Evolutionary conservation across 2,113 vertebrate genomes (phyloP).

Genomic region (Bubalus kerabau): DNA sequence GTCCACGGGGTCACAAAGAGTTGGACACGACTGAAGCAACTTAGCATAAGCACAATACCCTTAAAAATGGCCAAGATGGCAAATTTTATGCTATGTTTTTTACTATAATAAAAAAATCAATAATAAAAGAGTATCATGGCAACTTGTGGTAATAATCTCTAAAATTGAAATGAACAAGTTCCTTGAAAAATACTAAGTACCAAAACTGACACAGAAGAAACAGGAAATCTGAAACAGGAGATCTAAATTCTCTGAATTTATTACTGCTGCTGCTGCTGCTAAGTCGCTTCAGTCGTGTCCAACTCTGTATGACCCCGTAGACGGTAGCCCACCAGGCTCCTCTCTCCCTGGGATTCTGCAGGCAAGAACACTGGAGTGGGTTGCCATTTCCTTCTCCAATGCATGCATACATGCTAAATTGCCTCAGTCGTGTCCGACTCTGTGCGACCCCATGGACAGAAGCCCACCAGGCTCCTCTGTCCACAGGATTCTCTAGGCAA

Average conservation of each 20-base stretch:
- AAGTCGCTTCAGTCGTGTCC: neutral
- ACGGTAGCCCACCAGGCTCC: too few species aligned
- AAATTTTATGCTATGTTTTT: neutral
- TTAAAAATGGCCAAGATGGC: neutral
- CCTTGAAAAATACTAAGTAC: neutral
- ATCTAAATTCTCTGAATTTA: neutral
- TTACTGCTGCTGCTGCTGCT: neutral
- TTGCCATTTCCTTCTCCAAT: too few species aligned
- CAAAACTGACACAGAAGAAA: neutral
- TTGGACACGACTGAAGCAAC: rapidly evolving
- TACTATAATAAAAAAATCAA: neutral
- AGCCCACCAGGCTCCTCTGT: neutral
- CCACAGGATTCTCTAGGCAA: neutral
- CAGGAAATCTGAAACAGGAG: neutral
- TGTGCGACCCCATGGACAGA: neutral
- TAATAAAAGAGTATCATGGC: neutral
- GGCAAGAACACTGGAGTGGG: too few species aligned
- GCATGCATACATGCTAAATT: neutral
- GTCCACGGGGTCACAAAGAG: neutral
- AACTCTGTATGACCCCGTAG: too few species aligned
- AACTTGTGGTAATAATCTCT: slow-evolving; percentile 7
- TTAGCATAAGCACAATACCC: neutral
- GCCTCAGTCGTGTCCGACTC: rapidly evolving
- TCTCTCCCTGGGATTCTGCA: too few species aligned
- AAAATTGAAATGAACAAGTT: neutral